Percentiles rank a stretch among this genome's conserved stretches.
phyloP scores from a whole-genome alignment of 2,113 vertebrate genomes.

The Lophius piscatorius region DNA sequence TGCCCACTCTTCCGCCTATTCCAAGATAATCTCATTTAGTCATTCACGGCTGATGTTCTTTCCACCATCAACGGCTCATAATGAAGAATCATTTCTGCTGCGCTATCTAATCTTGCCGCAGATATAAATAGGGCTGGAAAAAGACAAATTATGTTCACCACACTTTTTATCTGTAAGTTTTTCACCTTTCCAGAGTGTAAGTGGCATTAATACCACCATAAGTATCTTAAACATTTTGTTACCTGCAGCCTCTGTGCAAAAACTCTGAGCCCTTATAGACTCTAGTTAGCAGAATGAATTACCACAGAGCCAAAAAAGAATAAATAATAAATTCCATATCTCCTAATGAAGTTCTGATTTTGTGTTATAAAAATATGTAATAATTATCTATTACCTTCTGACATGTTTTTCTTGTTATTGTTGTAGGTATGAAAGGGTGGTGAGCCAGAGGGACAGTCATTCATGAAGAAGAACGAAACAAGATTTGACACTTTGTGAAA shows the following conservation, averaged over 20 bases:
- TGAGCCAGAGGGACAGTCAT: no score
- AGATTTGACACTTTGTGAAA: no score
- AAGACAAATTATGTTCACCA: slow-evolving; percentile 2
- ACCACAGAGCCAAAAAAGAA: no score
- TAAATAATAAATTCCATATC: no score
- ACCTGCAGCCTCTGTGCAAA: neutral
- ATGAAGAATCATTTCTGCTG: slow-evolving; percentile 65
- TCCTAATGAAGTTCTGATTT: no score
- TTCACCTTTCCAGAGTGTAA: neutral
- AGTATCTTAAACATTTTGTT: slow-evolving; percentile 6
- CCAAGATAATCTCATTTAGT: slow-evolving; percentile 71
- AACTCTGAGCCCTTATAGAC: no score
- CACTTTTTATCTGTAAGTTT: slow-evolving; percentile 2
- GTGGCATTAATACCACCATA: neutral
- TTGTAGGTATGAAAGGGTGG: no score
- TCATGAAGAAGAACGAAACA: no score
- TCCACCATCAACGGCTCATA: slow-evolving; percentile 74
- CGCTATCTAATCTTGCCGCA: slow-evolving; percentile 56
- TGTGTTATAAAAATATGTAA: no score
- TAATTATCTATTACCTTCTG: no score
- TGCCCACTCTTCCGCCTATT: slow-evolving; percentile 69
- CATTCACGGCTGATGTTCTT: slow-evolving; percentile 74
- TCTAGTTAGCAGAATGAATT: no score
- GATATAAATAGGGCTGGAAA: slow-evolving; percentile 53
- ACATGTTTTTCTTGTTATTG: no score